Base-by-base conservation (phyloP, 2,113 vertebrate genomes). In the Solea senegalensis region DNA sequence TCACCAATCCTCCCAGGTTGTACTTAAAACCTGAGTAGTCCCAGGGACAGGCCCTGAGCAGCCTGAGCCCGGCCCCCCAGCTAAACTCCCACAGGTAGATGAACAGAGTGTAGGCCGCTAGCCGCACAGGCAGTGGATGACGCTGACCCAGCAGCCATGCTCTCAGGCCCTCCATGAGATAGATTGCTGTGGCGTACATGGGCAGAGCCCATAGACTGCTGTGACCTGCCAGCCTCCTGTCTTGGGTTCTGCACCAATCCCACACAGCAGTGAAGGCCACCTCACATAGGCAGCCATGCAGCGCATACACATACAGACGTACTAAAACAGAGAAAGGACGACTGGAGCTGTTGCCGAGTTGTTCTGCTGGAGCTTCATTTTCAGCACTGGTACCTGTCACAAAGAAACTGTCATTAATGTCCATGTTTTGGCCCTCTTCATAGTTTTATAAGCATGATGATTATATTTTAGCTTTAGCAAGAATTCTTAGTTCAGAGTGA, bases 1-100 rank as follows among this genome's bases (percentile, higher is more conserved):
- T 94, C 69, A 94, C 89, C 68, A 94, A 81, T 34, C 93, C 94
- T 49, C 57, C 52, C 28, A 94, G 68, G 79, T 93, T 92, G 70
- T 86, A 93, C 26, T 48, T 84, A 43, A 88, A 88, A 11, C 65
- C 79, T 1, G 94, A 94, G 64, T 94, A 94, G 75, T 94, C 93
- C 93, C 94, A 94, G 6, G 94, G 94, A 85, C 94, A 94, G 39
- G 93, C 93, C 48, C 84, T 84, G 50, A 93, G 56, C 59, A 87
- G 68, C 13, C 75, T 79, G 26, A 94, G 88, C 11, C 78, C 80
- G 2, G 63, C 64, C 0, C 94, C 94, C 83, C 93, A 94, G 78
- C 78, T 83, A 72, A 94, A 91, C 86, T 94, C 94, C 93, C 93
- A 94, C 0, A 81, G 0, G 76, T 94, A 94, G 58, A 92, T 94